Percentiles rank a stretch among this genome's conserved stretches.
Evolutionary conservation across 2,797 vertebrate genomes (phyloP).

Genomic region (Pseudotriccus pelzelni): DNA sequence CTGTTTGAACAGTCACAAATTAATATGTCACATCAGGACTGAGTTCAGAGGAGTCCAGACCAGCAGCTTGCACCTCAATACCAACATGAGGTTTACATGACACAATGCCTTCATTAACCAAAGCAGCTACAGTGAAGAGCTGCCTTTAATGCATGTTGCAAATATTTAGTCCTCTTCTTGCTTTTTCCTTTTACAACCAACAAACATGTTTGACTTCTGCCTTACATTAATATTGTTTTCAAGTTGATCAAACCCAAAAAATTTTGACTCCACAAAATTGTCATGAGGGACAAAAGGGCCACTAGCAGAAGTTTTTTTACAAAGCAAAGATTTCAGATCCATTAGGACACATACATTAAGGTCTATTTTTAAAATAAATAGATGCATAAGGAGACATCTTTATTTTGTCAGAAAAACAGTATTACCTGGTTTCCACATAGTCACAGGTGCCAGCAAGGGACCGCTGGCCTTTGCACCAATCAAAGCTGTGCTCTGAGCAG

Average conservation of each 20-base stretch:
- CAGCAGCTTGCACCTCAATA: not conserved
- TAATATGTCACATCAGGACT: not conserved
- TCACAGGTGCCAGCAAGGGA: not conserved
- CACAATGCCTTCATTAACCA: not conserved
- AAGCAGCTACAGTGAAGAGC: not conserved
- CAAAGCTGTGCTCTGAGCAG: not conserved
- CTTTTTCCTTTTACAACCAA: not conserved
- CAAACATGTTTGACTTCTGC: not conserved
- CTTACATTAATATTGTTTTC: not conserved
- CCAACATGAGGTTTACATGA: not conserved
- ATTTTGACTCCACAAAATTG: not conserved
- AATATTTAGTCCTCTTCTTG: not conserved
- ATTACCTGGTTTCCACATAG: not conserved
- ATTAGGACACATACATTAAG: not conserved
- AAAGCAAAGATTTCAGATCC: not conserved
- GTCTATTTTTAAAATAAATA: not conserved
- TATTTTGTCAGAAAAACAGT: not conserved
- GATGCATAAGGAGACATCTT: not conserved
- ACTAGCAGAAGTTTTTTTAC: not conserved
- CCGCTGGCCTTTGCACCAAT: rapidly evolving
- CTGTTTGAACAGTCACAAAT: not conserved
- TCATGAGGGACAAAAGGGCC: not conserved
- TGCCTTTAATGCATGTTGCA: not conserved
- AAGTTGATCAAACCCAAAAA: not conserved
- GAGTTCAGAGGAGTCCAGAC: not conserved